Evolutionary conservation across 2,888 invertebrate species (phyloP), one percentile per base, ranked within the genome.

Genomic region (Herminia tarsipennalis): DNA sequence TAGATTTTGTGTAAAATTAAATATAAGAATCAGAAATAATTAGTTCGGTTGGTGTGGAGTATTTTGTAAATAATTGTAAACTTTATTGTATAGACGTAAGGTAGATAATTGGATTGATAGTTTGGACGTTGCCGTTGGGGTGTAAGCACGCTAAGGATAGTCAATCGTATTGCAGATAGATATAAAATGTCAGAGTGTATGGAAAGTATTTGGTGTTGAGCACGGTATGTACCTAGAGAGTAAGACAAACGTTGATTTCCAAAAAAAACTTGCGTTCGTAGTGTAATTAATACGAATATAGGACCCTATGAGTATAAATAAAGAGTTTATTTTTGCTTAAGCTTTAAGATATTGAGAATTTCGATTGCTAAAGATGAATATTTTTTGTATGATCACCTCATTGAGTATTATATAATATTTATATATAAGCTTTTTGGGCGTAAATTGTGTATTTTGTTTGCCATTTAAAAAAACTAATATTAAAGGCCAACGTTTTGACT

Each of bases 271-370:
- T 74, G 70, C 60, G 64, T 66, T 76, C 63, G 73, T 79, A 71
- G 72, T 58, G 46, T 70, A 64, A 58, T 71, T 65, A 62, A 62
- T 59, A 70, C 59, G 68, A 66, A 66, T 69, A 73, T 80, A 83
- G 71, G 68, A 77, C 76, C 75, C 74, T 80, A 80, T 75, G 65
- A 71, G 63, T 76, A 80, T 80, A 83, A 69, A 76, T 67, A 79
- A 83, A 88, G 86, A 89, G 79, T 83, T 89, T 89, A 89, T 89
- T 89, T 89, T 89, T 90, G 90, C 90, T 89, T 88, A 86, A 83
- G 89, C 90, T 88, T 87, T 86, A 88, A 83, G 80, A 79, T 80
- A 79, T 82, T 71, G 70, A 75, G 63, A 69, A 73, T 81, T 83
- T 86, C 74, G 75, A 89, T 87, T 87, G 88, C 88, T 74, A 81